Evolutionary conservation across 2,888 invertebrate species (phyloP).

Genomic region (Chalcosyrphus nemorum): DNA sequence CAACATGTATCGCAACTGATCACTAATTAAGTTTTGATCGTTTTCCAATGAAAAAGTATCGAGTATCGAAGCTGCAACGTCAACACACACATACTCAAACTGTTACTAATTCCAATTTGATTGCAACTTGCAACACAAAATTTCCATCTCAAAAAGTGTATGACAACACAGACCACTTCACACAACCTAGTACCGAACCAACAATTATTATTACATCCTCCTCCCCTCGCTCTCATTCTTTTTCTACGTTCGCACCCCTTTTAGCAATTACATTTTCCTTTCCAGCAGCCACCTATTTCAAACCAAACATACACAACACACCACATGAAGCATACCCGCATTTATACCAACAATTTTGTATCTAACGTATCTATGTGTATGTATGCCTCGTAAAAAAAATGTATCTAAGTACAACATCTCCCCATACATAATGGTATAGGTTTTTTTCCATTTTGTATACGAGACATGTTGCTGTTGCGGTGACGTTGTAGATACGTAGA

Average conservation of each 20-base stretch:
- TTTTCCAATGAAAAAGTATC: neutral
- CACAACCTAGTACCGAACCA: neutral
- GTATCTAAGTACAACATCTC: neutral
- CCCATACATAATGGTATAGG: neutral
- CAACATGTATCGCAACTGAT: slow-evolving; percentile 28
- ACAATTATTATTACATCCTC: slow-evolving; percentile 12
- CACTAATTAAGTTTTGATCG: neutral
- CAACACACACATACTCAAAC: neutral
- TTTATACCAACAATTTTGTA: neutral
- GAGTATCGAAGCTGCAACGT: slow-evolving; percentile 45
- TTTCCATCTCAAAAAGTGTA: neutral
- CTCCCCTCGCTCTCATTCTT: neutral
- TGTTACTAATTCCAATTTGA: neutral
- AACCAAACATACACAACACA: slow-evolving; percentile 1
- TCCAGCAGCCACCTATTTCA: neutral
- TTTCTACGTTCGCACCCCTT: neutral
- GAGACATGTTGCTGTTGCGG: slow-evolving; percentile 66
- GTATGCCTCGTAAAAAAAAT: neutral
- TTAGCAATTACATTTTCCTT: neutral
- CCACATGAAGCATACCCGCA: neutral
- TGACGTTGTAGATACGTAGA: slow-evolving; percentile 50
- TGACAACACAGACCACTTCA: neutral
- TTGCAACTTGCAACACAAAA: slow-evolving; percentile 12
- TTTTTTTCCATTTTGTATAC: slow-evolving; percentile 33
- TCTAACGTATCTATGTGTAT: slow-evolving; percentile 15